These are phyloP conservation scores for Bombyx mandarina DNA, from an alignment of 1,140 invertebrate genomes.

Conservation along the genomic window DNA sequence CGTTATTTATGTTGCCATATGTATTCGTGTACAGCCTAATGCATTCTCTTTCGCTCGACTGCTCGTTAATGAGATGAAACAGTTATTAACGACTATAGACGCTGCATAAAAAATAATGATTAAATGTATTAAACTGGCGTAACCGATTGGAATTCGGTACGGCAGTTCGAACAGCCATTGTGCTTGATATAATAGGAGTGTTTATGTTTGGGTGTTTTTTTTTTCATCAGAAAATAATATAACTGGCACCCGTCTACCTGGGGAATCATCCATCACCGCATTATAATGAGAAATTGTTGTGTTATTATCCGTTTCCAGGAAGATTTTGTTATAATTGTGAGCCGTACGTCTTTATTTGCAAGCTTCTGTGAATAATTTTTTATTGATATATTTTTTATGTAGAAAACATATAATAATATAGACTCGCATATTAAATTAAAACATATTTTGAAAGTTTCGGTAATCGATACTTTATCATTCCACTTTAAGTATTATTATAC, in stretches of 20 bases:
- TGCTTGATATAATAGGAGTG: slow-evolving; percentile 51
- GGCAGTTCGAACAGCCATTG: slow-evolving; percentile 44
- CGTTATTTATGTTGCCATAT: slow-evolving; percentile 45
- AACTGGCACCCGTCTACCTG: slow-evolving; percentile 50
- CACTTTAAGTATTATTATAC: no score
- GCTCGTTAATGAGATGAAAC: slow-evolving; percentile 63
- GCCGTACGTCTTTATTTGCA: slow-evolving; percentile 51
- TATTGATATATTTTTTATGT: no score
- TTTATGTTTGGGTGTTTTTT: slow-evolving; percentile 51
- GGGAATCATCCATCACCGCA: slow-evolving; percentile 51
- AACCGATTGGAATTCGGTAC: slow-evolving; percentile 55
- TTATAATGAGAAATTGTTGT: slow-evolving; percentile 53
- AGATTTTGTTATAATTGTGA: slow-evolving; percentile 22
- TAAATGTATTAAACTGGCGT: slow-evolving; percentile 63
- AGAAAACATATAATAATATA: no score
- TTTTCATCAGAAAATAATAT: slow-evolving; percentile 8
- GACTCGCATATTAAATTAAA: no score
- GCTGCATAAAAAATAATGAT: slow-evolving; percentile 54
- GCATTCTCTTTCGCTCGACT: slow-evolving; percentile 46
- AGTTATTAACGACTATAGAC: slow-evolving; percentile 56
- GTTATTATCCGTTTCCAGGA: slow-evolving; percentile 42
- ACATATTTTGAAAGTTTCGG: no score
- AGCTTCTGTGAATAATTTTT: slow-evolving; percentile 21
- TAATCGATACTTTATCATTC: no score
- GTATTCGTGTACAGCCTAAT: slow-evolving; percentile 35